Evolutionary conservation across 2,888 invertebrate species (phyloP).

Genomic region (Lacanobia oleracea): DNA sequence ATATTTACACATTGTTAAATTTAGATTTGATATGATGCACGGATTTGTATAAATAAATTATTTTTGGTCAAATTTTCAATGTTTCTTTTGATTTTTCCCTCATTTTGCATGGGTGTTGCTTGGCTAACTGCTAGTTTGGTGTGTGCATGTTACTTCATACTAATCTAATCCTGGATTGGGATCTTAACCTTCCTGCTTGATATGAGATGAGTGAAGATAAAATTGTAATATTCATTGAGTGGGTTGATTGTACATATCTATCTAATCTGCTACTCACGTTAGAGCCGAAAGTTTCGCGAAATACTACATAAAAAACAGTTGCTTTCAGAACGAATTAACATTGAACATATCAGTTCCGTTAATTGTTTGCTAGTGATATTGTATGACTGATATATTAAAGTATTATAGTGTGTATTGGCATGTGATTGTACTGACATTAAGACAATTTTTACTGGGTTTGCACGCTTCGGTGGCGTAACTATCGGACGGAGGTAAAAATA

Average conservation of each 20-base stretch:
- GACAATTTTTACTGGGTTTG: constrained; percentile 39
- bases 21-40: constrained; percentile 61
- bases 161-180: constrained; percentile 35
- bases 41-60: constrained; percentile 69
- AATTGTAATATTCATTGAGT: constrained; percentile 27
- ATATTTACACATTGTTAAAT: constrained; percentile 61
- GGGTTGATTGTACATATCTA: constrained; percentile 21
- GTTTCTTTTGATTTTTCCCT: constrained; percentile 76
- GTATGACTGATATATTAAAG: constrained; percentile 2
- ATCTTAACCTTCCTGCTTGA: constrained; percentile 13
- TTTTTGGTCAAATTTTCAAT: constrained; percentile 70
- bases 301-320: constrained; percentile 14
- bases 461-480: constrained; percentile 42
- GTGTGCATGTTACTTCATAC: constrained; percentile 61
- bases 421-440: constrained; percentile 38
- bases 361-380: background rate
- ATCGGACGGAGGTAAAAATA: constrained; percentile 44
- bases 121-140: constrained; percentile 63
- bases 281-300: constrained; percentile 9
- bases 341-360: constrained; percentile 23
- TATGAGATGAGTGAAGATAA: constrained; percentile 24
- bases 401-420: constrained; percentile 33
- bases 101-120: constrained; percentile 70
- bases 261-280: constrained; percentile 21
- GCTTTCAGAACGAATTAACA: constrained; percentile 33